Conservation (phyloP, 2,113 vertebrate species). For the Leiothrix lutea region DNA sequence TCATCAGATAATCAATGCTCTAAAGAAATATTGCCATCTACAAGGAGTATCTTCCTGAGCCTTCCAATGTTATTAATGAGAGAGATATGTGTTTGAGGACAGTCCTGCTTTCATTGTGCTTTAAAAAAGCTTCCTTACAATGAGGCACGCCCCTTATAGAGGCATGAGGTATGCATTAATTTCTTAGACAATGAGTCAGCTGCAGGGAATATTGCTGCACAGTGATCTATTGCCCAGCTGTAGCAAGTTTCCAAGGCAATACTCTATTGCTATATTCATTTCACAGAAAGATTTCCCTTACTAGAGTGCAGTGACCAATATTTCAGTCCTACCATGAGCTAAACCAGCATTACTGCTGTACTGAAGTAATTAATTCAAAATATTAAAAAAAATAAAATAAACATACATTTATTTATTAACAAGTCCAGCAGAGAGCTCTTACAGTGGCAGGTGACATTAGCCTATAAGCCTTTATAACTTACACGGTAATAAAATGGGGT, state of each 20-base stretch:
- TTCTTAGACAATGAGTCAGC: not conserved
- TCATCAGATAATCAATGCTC: not conserved
- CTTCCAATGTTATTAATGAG: not conserved
- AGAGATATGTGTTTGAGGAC: not conserved
- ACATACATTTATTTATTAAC: not conserved
- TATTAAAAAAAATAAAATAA: not conserved
- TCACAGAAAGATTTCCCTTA: not conserved
- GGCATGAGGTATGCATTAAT: not conserved
- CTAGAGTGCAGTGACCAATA: not conserved
- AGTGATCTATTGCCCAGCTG: not conserved
- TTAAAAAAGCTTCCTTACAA: not conserved
- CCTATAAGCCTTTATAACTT: not conserved
- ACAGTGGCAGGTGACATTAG: constrained; percentile 1
- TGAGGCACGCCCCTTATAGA: not conserved
- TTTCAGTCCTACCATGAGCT: not conserved
- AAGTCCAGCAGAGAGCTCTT: not conserved
- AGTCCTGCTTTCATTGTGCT: not conserved
- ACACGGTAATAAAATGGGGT: constrained; percentile 12
- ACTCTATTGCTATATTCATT: not conserved
- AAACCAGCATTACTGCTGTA: not conserved
- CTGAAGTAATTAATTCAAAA: not conserved
- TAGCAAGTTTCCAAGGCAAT: not conserved
- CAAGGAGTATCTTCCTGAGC: not conserved
- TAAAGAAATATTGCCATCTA: not conserved
- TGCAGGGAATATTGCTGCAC: not conserved